Base-by-base conservation (phyloP, 2,797 vertebrate genomes). In the Acomys russatus region DNA sequence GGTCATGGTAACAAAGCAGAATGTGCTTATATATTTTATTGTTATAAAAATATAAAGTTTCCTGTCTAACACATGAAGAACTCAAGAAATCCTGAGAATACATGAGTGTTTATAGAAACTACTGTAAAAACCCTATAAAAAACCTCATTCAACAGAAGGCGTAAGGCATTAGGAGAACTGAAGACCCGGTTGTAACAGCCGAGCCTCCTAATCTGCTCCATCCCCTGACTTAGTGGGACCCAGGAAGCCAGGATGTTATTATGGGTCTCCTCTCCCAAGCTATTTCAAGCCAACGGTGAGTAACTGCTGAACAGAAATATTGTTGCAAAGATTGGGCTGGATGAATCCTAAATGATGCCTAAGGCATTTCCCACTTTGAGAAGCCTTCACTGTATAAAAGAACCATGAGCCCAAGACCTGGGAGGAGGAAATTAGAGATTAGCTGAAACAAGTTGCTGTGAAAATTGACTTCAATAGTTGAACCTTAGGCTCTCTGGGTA, bases 331-430 rank as follows among this genome's bases (percentile, higher is more conserved):
- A 84, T 86, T 86, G 38, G n/a, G 28, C 14, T 93, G 66, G 35
- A 94, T 64, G 25, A 0, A 49, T 44, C n/a, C 33, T 85, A 91
- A 92, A 68, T 93, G 63, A 92, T 94, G 25, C 76, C 35, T 74
- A 90, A 96, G 25, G 2, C 87, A 85, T 94, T 86, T 79, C 38
- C 79, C 73, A 30, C 35, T 82, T 49, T 90, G 49, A 95, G 61
- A 86, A 95, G 35, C 44, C 20, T 54, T 63, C 30, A 61, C 74
- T 91, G 94, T 95, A 79, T 56, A 30, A 92, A 87, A 94, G 56
- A 18, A 38, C 59, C 9, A 8, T 56, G 66, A 22, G 35, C 28
- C 5, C 10, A 56, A 61, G 30, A 14, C 12, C 15, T 77, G 3
- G 38, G 38, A 89, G 28, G 59, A 88, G 56, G 15, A 30, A 18